A percentile compares a stretch with the other conserved stretches of the same genome.
phyloP scores from a whole-genome alignment of 2,113 vertebrate genomes.

The Melanocharis versteri region DNA sequence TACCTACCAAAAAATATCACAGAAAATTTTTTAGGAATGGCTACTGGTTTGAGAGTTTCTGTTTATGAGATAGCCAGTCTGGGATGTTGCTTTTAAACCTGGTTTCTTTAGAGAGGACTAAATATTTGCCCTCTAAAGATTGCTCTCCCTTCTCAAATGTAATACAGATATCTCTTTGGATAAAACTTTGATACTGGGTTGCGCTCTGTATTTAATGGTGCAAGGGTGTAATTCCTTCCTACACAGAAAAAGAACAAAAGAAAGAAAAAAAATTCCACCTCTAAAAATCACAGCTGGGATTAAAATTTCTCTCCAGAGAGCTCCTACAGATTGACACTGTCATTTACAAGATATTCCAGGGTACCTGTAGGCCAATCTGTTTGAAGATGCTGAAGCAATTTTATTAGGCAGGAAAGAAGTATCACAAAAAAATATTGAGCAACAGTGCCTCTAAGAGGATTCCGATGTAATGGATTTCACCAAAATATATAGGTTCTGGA shows the following conservation, averaged over 20 bases:
- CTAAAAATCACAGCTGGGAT: not conserved
- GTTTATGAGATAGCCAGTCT: not conserved
- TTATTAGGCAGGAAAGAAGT: not conserved
- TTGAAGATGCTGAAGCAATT: not conserved
- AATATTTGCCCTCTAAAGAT: not conserved
- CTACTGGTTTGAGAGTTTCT: not conserved
- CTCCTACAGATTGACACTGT: not conserved
- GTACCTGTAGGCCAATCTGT: not conserved
- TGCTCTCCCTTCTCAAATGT: not conserved
- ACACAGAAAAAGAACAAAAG: not conserved
- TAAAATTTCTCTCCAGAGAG: not conserved
- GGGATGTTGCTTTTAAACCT: not conserved
- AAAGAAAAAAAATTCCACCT: rapidly evolving
- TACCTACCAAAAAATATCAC: not conserved
- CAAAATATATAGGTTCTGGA: not conserved
- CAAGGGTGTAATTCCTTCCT: not conserved
- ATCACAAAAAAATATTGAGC: not conserved
- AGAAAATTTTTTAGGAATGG: not conserved
- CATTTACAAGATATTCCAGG: not conserved
- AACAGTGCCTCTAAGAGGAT: constrained; percentile 52
- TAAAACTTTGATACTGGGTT: not conserved
- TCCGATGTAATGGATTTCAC: not conserved
- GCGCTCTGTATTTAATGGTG: not conserved
- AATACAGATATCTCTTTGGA: not conserved
- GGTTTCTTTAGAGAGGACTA: not conserved